These are phyloP conservation scores for Sapayoa aenigma DNA, from an alignment of 2,113 vertebrate species.

Conservation along the genomic window DNA sequence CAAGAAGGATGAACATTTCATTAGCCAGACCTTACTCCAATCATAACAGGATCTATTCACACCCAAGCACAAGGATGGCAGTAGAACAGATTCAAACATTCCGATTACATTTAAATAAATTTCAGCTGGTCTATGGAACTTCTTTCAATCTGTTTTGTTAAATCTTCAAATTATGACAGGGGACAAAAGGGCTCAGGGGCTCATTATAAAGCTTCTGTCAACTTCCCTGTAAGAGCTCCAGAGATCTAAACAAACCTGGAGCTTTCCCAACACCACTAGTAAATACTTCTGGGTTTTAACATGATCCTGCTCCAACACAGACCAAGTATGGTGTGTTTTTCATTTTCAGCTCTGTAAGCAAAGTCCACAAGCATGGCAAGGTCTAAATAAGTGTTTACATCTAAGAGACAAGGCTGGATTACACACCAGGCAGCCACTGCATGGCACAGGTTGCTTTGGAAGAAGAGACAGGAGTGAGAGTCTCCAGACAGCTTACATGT, in stretches of 20 bases:
- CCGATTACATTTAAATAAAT: constrained; percentile 34
- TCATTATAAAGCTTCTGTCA: constrained; percentile 21
- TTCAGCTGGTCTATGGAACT: background rate
- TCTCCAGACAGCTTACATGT: background rate
- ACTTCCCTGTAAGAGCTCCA: background rate
- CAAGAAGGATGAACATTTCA: background rate
- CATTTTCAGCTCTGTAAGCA: background rate
- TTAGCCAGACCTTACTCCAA: background rate
- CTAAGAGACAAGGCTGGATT: background rate
- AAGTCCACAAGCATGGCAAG: background rate
- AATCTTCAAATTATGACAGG: constrained; percentile 2
- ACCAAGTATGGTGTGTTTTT: background rate
- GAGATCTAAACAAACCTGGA: constrained; percentile 29
- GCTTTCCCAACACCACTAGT: background rate
- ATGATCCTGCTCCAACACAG: background rate
- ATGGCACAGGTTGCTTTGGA: background rate
- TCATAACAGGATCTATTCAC: background rate
- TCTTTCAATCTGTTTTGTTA: background rate
- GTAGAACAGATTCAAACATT: background rate
- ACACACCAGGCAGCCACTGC: fast-evolving
- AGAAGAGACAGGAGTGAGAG: background rate
- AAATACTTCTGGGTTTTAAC: background rate
- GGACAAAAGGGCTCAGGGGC: constrained; percentile 7
- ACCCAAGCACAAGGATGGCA: background rate
- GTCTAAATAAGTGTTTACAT: background rate